Conservation (phyloP, 2,888 invertebrate genomes). For the Agrotis ipsilon region DNA sequence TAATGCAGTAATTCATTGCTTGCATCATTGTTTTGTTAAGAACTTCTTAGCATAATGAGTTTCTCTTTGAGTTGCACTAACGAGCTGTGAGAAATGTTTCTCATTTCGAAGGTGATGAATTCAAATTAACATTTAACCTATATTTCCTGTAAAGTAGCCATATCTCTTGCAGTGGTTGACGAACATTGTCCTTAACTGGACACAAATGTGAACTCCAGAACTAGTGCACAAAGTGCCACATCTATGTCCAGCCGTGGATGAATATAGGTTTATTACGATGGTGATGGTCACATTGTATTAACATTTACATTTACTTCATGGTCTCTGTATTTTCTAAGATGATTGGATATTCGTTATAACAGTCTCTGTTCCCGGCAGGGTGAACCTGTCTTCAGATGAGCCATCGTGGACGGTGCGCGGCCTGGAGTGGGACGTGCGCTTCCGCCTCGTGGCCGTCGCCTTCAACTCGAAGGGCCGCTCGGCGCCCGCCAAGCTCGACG, state of each 20-base stretch:
- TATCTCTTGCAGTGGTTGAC: background rate
- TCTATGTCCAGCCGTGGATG: too few species aligned
- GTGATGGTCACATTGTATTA: background rate
- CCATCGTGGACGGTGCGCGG: constrained; percentile 95
- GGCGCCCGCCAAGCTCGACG: constrained; percentile 93
- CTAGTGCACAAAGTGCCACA: too few species aligned
- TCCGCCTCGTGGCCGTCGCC: constrained; percentile 94
- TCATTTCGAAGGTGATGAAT: background rate
- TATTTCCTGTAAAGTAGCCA: background rate
- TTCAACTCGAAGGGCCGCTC: constrained; percentile 96
- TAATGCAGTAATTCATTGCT: too few species aligned
- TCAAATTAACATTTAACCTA: background rate
- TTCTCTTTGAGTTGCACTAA: background rate
- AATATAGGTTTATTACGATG: too few species aligned
- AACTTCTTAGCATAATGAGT: background rate
- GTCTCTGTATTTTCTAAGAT: too few species aligned
- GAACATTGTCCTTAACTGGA: background rate
- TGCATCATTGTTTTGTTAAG: background rate
- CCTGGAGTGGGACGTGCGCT: constrained; percentile 95
- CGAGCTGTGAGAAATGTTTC: background rate
- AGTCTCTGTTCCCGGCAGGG: constrained; percentile 76
- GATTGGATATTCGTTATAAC: background rate
- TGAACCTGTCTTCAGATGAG: constrained; percentile 93
- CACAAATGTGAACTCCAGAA: background rate
- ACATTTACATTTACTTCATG: background rate